Percentiles rank a stretch among this genome's conserved stretches.
These are phyloP conservation scores for Penaeus indicus DNA, from an alignment of 1,140 invertebrate genomes.

Conservation along the genomic window DNA sequence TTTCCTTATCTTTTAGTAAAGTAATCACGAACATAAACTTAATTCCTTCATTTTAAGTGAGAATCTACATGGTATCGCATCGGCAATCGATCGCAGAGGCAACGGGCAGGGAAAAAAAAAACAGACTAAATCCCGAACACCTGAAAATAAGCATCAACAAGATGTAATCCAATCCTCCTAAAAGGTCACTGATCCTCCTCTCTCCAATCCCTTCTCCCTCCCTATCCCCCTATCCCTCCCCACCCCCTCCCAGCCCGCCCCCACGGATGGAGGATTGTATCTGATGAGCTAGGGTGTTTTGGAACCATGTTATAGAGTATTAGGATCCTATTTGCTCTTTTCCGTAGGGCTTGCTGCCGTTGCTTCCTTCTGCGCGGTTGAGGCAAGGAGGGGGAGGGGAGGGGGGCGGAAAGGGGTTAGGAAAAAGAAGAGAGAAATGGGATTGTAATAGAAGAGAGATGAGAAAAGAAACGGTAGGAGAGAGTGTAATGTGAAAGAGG, in stretches of 20 bases:
- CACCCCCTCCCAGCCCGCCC: background rate
- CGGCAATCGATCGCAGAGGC: too few species aligned
- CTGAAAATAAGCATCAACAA: conserved; percentile 1
- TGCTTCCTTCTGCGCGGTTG: background rate
- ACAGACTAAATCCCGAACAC: too few species aligned
- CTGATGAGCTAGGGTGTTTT: background rate
- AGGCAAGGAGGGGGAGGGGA: background rate
- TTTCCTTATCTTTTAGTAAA: too few species aligned
- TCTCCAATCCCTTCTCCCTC: too few species aligned
- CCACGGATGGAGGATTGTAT: background rate
- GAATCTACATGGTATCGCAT: too few species aligned
- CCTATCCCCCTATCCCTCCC: background rate
- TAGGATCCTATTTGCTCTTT: background rate
- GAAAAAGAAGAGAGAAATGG: too few species aligned
- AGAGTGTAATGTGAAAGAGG: too few species aligned
- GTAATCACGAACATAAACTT: too few species aligned
- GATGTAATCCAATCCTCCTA: background rate
- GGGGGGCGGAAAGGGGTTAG: background rate
- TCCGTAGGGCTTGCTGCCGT: background rate
- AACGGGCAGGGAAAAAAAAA: too few species aligned
- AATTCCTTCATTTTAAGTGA: too few species aligned
- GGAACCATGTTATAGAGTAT: background rate
- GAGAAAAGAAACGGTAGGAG: background rate
- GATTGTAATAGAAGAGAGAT: background rate
- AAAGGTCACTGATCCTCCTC: background rate